A percentile compares a stretch with the other conserved stretches of the same genome.
These are phyloP conservation scores for Lindbergichthys nudifrons DNA, from an alignment of 2,797 vertebrate genomes.

Conservation along the genomic window DNA sequence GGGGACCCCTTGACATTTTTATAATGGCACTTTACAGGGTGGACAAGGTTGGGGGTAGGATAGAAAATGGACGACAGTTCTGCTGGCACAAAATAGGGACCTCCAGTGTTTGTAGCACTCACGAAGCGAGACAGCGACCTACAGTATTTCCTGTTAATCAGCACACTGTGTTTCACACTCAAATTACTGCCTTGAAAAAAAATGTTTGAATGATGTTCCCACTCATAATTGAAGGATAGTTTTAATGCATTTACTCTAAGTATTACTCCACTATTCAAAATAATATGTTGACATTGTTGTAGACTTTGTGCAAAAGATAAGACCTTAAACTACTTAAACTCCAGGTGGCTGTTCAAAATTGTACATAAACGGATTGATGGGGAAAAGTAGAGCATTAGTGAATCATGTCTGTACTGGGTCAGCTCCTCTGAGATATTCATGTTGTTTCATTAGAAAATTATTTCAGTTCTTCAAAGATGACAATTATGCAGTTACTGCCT, in stretches of 20 bases:
- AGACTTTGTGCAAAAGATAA: constrained; percentile 8
- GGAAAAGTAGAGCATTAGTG: constrained; percentile 39
- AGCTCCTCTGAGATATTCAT: constrained; percentile 57
- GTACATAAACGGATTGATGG: constrained; percentile 32
- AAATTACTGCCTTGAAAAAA: constrained; percentile 13
- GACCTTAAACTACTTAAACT: constrained; percentile 5
- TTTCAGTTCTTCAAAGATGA: constrained; percentile 63
- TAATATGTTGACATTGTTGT: constrained; percentile 11
- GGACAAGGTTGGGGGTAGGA: constrained; percentile 76
- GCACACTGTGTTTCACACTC: background rate
- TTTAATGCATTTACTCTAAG: background rate
- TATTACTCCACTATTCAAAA: constrained; percentile 15
- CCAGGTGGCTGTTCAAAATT: constrained; percentile 36
- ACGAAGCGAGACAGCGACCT: constrained; percentile 53
- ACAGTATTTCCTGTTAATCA: constrained; percentile 36
- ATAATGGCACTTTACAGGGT: constrained; percentile 83
- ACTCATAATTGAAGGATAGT: background rate
- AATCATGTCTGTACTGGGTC: constrained; percentile 46
- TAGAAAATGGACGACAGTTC: constrained; percentile 52
- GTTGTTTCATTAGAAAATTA: constrained; percentile 49
- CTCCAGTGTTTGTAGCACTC: constrained; percentile 50
- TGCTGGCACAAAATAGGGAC: constrained; percentile 63
- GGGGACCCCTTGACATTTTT: constrained; percentile 83
- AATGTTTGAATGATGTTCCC: constrained; percentile 6
- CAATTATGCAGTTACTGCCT: constrained; percentile 49